Evolutionary conservation across 2,113 vertebrate genomes (phyloP).

Genomic region (Ursus arctos): DNA sequence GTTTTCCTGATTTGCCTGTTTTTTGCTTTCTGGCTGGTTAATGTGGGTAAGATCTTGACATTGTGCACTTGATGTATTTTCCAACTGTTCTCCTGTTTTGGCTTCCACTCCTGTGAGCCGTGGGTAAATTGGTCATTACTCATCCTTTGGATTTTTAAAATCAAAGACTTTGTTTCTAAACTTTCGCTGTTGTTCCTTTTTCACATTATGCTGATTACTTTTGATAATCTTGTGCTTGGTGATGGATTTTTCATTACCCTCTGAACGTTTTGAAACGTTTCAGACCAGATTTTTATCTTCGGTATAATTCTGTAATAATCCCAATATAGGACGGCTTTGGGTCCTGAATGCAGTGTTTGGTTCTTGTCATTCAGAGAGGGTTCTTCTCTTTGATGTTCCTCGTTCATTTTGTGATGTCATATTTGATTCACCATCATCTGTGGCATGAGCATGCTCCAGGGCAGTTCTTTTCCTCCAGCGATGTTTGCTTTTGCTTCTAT

Average conservation of each 20-base stretch:
- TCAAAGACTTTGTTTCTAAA: background rate
- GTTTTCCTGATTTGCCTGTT: background rate
- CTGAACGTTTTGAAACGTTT: background rate
- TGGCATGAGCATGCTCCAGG: background rate
- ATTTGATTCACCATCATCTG: fast-evolving
- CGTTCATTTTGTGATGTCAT: background rate
- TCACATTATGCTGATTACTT: background rate
- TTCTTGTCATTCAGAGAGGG: background rate
- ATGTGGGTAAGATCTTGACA: background rate
- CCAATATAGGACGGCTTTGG: fast-evolving
- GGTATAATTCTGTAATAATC: background rate
- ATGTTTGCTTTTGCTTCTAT: background rate
- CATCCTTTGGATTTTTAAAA: too few species aligned
- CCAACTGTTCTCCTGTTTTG: background rate
- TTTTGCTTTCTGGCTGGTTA: background rate
- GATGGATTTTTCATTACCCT: background rate
- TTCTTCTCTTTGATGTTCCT: background rate
- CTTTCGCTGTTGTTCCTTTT: background rate
- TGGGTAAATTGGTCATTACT: too few species aligned
- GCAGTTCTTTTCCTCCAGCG: background rate
- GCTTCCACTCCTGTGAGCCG: background rate
- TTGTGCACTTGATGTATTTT: background rate
- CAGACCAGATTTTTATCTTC: background rate
- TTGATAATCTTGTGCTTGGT: fast-evolving
- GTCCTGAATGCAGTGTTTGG: background rate